phyloP scores from a whole-genome alignment of 92 coral and sea anemone genomes.

The Epizoanthus scotinus region DNA sequence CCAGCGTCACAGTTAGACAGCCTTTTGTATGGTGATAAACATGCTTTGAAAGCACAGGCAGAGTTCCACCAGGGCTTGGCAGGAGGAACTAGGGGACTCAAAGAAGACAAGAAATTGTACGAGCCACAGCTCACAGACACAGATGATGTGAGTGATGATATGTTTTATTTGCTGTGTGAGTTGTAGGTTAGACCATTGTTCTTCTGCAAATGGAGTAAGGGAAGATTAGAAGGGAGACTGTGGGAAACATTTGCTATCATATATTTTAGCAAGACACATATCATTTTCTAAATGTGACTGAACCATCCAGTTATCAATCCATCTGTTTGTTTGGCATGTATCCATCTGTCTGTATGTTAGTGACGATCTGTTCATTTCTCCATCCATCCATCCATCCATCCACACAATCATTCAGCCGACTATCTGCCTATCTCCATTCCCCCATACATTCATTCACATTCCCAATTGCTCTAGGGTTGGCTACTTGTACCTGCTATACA shows the following conservation, averaged over 20 bases:
- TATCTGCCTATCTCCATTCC: not conserved
- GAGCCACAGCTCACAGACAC: slow-evolving; percentile 46
- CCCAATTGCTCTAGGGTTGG: not conserved
- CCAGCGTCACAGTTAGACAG: slow-evolving; percentile 56
- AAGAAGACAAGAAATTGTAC: slow-evolving; percentile 23
- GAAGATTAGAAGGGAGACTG: not conserved
- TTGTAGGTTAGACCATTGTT: slow-evolving; percentile 27
- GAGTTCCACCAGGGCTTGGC: slow-evolving; percentile 18
- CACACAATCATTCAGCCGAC: not conserved
- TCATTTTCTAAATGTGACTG: too few relatives aligned
- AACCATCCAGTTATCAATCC: too few relatives aligned
- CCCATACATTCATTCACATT: not conserved
- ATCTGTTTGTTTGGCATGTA: too few relatives aligned
- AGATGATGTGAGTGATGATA: slow-evolving; percentile 43
- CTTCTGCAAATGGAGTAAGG: slow-evolving; percentile 24
- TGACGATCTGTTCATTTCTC: too few relatives aligned
- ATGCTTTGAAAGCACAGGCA: slow-evolving; percentile 50
- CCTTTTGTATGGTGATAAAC: slow-evolving; percentile 53
- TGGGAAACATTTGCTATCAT: not conserved
- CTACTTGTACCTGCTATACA: not conserved
- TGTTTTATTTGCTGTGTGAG: slow-evolving; percentile 40
- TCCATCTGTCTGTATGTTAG: not conserved
- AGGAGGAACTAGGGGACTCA: slow-evolving; percentile 6
- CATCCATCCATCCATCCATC: too few relatives aligned
- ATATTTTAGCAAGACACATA: not conserved